Evolutionary conservation across 2,113 vertebrate species (phyloP).

Genomic region (Rhipidura dahli): DNA sequence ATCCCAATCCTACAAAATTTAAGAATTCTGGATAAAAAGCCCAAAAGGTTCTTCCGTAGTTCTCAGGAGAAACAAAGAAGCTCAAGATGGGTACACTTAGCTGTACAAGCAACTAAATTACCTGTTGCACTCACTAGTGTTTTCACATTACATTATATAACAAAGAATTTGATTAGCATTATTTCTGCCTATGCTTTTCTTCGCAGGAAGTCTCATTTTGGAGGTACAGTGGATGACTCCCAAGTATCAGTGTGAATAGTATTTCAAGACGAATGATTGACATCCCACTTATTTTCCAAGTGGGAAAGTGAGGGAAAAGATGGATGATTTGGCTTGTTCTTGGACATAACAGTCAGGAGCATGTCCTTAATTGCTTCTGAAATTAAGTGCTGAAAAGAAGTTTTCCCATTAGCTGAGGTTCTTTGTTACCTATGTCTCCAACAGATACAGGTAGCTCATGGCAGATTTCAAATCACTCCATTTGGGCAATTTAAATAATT

Average conservation of each 20-base stretch:
- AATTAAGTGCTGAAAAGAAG: neutral
- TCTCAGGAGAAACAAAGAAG: neutral
- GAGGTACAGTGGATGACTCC: neutral
- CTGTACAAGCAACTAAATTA: neutral
- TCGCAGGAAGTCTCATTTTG: neutral
- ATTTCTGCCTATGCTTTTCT: neutral
- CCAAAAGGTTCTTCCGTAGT: neutral
- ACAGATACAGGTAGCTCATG: neutral
- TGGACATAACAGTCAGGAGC: neutral
- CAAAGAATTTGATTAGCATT: neutral
- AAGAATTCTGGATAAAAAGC: neutral
- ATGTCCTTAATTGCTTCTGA: neutral
- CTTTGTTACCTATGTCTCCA: neutral
- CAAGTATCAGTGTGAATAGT: neutral
- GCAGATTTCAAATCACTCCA: neutral
- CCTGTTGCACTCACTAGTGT: neutral
- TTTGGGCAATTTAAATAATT: neutral
- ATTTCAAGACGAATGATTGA: neutral
- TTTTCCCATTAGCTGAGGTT: neutral
- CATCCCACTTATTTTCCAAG: neutral
- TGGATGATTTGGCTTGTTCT: neutral
- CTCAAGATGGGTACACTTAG: neutral
- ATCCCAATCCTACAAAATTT: neutral
- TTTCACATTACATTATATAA: neutral
- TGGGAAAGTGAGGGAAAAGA: neutral